Percentiles rank a stretch among this genome's conserved stretches.
These are phyloP conservation scores for Cavia aperea DNA, from an alignment of 2,113 vertebrate genomes.

Conservation along the genomic window DNA sequence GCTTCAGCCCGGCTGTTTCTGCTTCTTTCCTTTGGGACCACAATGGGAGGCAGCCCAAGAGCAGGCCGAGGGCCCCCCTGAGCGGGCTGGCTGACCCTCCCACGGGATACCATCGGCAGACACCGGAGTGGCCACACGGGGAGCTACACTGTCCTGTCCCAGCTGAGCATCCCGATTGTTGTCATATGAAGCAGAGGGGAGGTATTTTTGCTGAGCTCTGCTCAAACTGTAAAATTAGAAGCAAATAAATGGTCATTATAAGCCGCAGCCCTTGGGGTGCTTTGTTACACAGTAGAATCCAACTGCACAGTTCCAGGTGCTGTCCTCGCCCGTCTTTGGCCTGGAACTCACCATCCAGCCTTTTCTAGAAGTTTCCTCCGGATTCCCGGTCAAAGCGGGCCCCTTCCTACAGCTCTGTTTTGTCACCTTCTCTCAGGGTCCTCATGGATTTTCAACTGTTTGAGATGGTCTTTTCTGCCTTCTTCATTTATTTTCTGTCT, in stretches of 20 bases:
- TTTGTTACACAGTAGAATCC: not conserved
- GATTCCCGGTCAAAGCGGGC: not conserved
- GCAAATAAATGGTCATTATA: not conserved
- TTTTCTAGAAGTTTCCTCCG: not conserved
- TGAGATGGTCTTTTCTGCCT: not conserved
- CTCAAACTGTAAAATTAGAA: not conserved
- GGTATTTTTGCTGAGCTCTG: not conserved
- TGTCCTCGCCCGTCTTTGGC: not conserved
- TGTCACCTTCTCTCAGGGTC: not conserved
- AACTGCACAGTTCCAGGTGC: not conserved
- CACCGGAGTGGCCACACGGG: not conserved
- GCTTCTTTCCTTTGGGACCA: not conserved
- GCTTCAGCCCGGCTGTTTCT: not conserved
- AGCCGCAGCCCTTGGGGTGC: not conserved
- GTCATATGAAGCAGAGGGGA: not conserved
- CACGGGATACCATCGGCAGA: not conserved
- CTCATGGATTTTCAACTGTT: not conserved
- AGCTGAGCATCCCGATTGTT: not conserved
- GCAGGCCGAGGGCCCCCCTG: no score
- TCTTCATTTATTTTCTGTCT: not conserved
- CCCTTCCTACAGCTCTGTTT: not conserved
- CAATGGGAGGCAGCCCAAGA: not conserved
- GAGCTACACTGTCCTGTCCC: not conserved
- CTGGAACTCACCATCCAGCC: not conserved
- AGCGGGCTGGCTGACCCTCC: not conserved